phyloP scores from a whole-genome alignment of 2,113 vertebrate genomes.

The Haemorhous mexicanus region DNA sequence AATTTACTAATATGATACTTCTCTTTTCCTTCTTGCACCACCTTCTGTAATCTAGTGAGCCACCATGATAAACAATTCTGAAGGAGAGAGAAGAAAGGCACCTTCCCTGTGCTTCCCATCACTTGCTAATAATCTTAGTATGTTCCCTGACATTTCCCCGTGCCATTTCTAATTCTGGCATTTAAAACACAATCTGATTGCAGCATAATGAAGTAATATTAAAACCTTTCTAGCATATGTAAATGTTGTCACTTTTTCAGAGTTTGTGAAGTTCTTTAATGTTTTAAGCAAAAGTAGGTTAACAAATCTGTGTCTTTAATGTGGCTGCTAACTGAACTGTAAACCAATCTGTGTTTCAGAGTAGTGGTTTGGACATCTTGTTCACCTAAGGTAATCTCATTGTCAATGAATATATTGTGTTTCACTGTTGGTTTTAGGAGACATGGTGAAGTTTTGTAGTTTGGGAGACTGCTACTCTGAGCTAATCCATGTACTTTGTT shows the following conservation, averaged over 20 bases:
- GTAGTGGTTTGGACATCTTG: neutral
- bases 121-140: neutral
- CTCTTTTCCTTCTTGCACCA: neutral
- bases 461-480: neutral
- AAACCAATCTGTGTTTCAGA: neutral
- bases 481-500: neutral
- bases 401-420: neutral
- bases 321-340: neutral
- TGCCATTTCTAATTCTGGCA: neutral
- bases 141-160: neutral
- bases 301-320: neutral
- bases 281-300: neutral
- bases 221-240: neutral
- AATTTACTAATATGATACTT: neutral
- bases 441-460: neutral
- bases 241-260: neutral
- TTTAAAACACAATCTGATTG: neutral
- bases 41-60: neutral
- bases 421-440: neutral
- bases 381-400: neutral
- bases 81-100: neutral
- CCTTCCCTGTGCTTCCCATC: neutral
- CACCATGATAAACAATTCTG: neutral
- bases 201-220: neutral
- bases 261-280: neutral